Evolutionary conservation across 2,113 vertebrate genomes (phyloP).

Genomic region (Montifringilla adamsi): DNA sequence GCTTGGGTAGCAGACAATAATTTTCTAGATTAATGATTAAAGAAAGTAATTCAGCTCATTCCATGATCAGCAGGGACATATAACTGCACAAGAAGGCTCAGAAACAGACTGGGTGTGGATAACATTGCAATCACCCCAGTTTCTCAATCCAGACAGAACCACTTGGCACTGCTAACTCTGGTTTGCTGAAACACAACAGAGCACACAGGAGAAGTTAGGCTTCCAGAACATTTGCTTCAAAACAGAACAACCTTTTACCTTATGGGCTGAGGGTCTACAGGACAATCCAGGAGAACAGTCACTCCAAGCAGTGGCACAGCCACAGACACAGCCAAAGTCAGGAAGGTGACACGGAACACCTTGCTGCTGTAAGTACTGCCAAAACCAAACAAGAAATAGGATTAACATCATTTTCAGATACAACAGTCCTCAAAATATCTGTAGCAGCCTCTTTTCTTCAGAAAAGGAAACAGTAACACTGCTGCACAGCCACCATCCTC

Average conservation of each 20-base stretch:
- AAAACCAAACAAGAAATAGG: neutral
- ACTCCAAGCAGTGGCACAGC: constrained; percentile 82
- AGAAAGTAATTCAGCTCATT: neutral
- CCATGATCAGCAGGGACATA: neutral
- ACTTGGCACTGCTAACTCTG: neutral
- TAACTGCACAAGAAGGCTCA: neutral
- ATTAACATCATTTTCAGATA: neutral
- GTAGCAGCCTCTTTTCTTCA: neutral
- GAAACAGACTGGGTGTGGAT: neutral
- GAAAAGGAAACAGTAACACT: neutral
- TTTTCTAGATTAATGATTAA: neutral
- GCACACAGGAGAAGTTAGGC: neutral
- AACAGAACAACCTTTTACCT: constrained; percentile 71
- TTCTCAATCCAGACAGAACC: neutral
- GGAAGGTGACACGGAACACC: constrained; percentile 87
- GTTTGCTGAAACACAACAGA: neutral
- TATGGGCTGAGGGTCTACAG: constrained; percentile 87
- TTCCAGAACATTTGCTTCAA: neutral
- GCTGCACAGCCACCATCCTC: neutral
- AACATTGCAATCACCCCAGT: neutral
- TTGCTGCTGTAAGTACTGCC: constrained; percentile 89
- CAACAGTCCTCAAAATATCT: neutral
- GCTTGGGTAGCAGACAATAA: neutral
- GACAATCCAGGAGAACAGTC: constrained; percentile 85
- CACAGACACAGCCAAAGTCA: constrained; percentile 79